Percentiles rank a stretch among this genome's conserved stretches.
phyloP scores from a whole-genome alignment of 2,797 vertebrate species.

The Eulemur mongoz region DNA sequence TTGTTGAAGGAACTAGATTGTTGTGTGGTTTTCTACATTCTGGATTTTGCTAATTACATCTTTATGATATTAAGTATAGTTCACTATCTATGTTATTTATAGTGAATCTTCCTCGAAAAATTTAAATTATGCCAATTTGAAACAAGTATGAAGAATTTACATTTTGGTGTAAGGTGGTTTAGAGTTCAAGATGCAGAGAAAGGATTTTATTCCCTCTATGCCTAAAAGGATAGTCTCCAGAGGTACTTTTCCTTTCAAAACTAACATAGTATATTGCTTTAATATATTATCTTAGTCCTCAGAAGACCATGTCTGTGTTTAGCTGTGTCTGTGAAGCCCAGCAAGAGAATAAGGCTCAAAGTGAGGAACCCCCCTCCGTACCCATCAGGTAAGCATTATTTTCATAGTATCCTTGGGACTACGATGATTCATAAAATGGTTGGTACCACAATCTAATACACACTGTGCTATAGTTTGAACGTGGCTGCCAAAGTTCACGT shows the following conservation, averaged over 20 bases:
- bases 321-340: conserved; percentile 91
- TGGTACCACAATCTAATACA: not conserved
- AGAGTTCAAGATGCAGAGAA: conserved; percentile 42
- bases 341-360: conserved; percentile 86
- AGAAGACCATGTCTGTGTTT: conserved; percentile 90
- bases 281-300: conserved; percentile 80
- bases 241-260: not conserved
- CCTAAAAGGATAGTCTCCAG: conserved; percentile 12
- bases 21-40: not conserved
- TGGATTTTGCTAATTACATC: not conserved
- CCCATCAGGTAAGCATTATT: conserved; percentile 86
- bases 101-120: not conserved
- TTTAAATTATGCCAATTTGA: conserved; percentile 54
- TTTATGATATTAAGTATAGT: conserved; percentile 14
- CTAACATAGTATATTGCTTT: conserved; percentile 63
- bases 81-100: not conserved
- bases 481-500: not conserved
- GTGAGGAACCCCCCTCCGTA: conserved; percentile 76
- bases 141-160: not conserved
- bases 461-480: not conserved
- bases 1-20: not conserved
- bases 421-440: not conserved
- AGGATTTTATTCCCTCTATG: not conserved
- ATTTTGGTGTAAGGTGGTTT: conserved; percentile 12
- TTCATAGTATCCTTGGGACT: not conserved